Conservation (phyloP, 2,797 vertebrate species). For the Pseudotriccus pelzelni region DNA sequence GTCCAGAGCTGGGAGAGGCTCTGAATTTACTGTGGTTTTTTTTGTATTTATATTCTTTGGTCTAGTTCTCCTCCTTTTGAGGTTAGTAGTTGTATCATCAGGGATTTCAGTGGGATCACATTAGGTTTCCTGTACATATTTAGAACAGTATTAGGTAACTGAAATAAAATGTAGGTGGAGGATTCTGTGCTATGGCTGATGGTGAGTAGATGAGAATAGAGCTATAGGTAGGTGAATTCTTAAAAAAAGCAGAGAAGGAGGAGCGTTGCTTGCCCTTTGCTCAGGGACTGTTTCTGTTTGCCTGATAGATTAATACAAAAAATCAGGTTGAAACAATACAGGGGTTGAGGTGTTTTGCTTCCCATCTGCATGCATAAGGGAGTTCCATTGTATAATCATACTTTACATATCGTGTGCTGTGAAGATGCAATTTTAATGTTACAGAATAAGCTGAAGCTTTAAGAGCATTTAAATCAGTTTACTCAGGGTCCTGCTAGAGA, state of each 20-base stretch:
- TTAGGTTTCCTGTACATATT: background rate
- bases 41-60: background rate
- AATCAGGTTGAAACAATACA: background rate
- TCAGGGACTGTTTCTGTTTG: background rate
- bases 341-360: background rate
- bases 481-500: background rate
- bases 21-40: background rate
- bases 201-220: background rate
- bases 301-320: background rate
- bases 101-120: background rate
- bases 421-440: background rate
- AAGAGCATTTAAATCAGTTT: background rate
- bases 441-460: background rate
- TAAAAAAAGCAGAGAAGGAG: background rate
- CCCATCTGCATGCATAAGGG: background rate
- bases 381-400: background rate
- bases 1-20: background rate
- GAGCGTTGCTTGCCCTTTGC: background rate
- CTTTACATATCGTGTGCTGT: background rate
- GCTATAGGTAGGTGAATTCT: background rate
- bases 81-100: background rate
- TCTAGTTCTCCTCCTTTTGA: background rate
- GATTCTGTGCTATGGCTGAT: background rate
- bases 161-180: background rate
- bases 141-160: background rate